Percentiles rank a stretch among this genome's conserved stretches.
Evolutionary conservation across 2,797 vertebrate genomes (phyloP).

Genomic region (Neosilurus mollespiculum): DNA sequence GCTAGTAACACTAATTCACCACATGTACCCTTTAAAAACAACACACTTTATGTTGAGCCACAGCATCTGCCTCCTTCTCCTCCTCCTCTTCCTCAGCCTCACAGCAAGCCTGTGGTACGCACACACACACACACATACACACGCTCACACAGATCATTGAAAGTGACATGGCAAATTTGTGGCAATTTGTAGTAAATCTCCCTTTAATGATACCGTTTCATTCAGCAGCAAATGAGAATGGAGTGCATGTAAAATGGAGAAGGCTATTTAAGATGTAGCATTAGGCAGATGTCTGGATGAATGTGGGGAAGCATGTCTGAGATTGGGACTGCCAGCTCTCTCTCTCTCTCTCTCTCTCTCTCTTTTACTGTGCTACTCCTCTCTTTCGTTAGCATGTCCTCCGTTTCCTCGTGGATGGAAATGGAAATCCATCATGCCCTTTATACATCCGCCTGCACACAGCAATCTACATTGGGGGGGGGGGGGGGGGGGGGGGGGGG

Average conservation of each 20-base stretch:
- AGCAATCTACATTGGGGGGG: constrained; percentile 75
- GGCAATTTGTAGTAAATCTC: constrained; percentile 97
- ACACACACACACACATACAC: constrained; percentile 51
- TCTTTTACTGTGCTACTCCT: constrained; percentile 56
- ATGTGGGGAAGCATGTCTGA: constrained; percentile 63
- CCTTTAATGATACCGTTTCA: constrained; percentile 91
- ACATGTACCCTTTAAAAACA: not conserved
- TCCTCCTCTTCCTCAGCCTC: constrained; percentile 36
- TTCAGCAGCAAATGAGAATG: constrained; percentile 83
- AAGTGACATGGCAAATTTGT: constrained; percentile 96
- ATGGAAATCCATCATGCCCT: constrained; percentile 83
- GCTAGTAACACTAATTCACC: too few species aligned
- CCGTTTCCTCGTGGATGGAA: constrained; percentile 74
- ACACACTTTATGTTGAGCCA: not conserved
- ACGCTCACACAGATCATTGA: constrained; percentile 88
- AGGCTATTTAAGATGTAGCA: constrained; percentile 85
- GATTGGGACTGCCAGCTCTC: constrained; percentile 72
- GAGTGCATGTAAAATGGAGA: constrained; percentile 86
- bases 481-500: too few species aligned
- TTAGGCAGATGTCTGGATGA: constrained; percentile 78
- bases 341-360: constrained; percentile 51
- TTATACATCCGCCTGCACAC: constrained; percentile 71
- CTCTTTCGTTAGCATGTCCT: constrained; percentile 45
- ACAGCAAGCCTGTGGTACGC: constrained; percentile 43
- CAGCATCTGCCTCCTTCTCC: not conserved